These are phyloP conservation scores for Chionodraco myersi DNA, from an alignment of 2,113 vertebrate genomes.

Conservation along the genomic window DNA sequence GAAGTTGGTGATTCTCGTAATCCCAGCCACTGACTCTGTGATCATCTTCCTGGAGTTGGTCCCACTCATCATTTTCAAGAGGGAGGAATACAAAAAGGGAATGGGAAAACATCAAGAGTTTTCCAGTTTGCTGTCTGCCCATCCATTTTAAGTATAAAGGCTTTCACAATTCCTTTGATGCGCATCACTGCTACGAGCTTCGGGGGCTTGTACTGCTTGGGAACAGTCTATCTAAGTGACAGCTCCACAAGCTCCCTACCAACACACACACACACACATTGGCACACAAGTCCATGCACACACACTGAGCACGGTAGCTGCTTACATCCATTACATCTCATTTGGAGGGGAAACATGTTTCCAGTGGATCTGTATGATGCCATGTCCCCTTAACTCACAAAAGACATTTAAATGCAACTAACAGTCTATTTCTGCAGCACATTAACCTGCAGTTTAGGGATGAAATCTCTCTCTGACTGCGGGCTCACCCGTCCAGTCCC, in stretches of 20 bases:
- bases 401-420: slow-evolving; percentile 69
- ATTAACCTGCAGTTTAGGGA: slow-evolving; percentile 77
- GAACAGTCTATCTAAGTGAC: slow-evolving; percentile 73
- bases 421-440: slow-evolving; percentile 68
- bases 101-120: slow-evolving; percentile 67
- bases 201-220: slow-evolving; percentile 62
- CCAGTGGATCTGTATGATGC: slow-evolving; percentile 56
- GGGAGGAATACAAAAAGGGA: slow-evolving; percentile 68
- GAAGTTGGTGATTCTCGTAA: slow-evolving; percentile 53
- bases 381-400: slow-evolving; percentile 56
- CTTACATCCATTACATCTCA: slow-evolving; percentile 56
- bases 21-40: slow-evolving; percentile 51
- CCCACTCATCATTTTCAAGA: slow-evolving; percentile 65
- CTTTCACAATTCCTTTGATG: slow-evolving; percentile 70
- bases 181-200: slow-evolving; percentile 66
- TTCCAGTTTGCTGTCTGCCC: slow-evolving; percentile 69
- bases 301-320: slow-evolving; percentile 26
- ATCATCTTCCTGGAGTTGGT: slow-evolving; percentile 63
- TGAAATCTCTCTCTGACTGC: slow-evolving; percentile 71
- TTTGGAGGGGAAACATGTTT: slow-evolving; percentile 53
- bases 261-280: slow-evolving; percentile 34
- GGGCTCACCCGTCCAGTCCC: slow-evolving; percentile 75
- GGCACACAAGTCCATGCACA: background rate
- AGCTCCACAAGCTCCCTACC: slow-evolving; percentile 50
- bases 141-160: slow-evolving; percentile 71